phyloP scores from a whole-genome alignment of 2,888 invertebrate genomes.

The Antheraea yamamai region DNA sequence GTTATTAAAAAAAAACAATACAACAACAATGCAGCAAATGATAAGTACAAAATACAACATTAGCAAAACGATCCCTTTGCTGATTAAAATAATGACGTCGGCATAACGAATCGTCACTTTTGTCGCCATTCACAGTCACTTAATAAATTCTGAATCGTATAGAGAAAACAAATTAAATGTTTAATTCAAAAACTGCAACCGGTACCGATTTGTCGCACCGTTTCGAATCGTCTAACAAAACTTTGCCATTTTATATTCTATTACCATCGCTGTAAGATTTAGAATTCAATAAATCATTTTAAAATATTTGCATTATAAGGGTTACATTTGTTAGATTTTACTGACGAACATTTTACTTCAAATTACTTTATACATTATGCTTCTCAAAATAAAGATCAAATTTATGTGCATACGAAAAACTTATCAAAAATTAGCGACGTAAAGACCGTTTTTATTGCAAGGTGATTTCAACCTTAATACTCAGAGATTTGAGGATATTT shows the following conservation, averaged over 20 bases:
- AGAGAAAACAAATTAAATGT: slow-evolving; percentile 79
- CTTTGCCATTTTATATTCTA: slow-evolving; percentile 4
- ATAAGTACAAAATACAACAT: slow-evolving; percentile 3
- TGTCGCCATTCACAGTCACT: slow-evolving; percentile 49
- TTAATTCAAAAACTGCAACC: slow-evolving; percentile 75
- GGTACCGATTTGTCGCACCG: slow-evolving; percentile 62
- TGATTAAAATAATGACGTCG: slow-evolving; percentile 66
- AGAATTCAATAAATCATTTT: neutral
- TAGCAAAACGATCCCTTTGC: slow-evolving; percentile 10
- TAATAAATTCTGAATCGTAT: slow-evolving; percentile 60
- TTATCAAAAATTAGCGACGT: neutral
- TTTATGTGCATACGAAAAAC: neutral
- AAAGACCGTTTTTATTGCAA: neutral
- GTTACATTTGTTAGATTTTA: neutral
- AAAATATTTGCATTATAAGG: neutral
- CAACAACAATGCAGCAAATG: neutral
- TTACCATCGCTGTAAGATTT: neutral
- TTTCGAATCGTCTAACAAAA: slow-evolving; percentile 37
- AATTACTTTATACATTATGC: neutral
- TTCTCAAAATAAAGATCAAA: neutral
- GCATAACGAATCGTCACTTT: slow-evolving; percentile 61
- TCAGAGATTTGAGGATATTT: neutral
- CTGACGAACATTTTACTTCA: neutral
- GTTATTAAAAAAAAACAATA: neutral
- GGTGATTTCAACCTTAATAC: neutral